A percentile compares a stretch with the other conserved stretches of the same genome.
phyloP scores from a whole-genome alignment of 2,797 vertebrate species.

The Phyllotis vaccarum region DNA sequence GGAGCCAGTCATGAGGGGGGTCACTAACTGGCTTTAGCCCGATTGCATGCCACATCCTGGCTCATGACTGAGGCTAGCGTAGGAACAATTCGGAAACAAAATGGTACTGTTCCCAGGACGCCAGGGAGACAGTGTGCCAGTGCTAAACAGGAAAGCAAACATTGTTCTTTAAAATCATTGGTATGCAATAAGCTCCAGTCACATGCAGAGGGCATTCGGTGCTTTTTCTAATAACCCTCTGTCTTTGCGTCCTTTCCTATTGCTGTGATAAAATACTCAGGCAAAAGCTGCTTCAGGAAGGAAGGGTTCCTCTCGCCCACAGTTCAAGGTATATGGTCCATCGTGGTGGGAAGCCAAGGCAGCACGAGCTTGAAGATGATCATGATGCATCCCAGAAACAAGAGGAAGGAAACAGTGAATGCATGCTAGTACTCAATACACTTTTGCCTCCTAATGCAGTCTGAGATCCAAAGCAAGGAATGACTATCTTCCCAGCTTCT shows the following conservation, averaged over 20 bases:
- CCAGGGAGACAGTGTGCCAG: not conserved
- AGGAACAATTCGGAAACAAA: not conserved
- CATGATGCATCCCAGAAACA: not conserved
- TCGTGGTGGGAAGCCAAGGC: not conserved
- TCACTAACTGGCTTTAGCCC: not conserved
- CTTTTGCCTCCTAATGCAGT: not conserved
- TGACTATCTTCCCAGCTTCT: not conserved
- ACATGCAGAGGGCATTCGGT: not conserved
- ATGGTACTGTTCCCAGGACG: conserved; percentile 21
- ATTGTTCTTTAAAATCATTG: not conserved
- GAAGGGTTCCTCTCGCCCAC: not conserved
- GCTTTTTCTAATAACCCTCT: not conserved
- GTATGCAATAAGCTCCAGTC: not conserved
- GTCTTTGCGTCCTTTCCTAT: not conserved
- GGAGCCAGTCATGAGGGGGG: not conserved
- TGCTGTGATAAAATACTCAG: not conserved
- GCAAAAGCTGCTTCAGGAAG: not conserved
- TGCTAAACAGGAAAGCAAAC: not conserved
- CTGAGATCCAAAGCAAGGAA: not conserved
- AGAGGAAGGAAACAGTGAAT: not conserved
- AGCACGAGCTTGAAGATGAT: not conserved
- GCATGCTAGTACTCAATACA: not conserved
- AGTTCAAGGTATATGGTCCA: not conserved
- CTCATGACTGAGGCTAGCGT: not conserved
- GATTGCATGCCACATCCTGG: not conserved